phyloP scores from a whole-genome alignment of 2,113 vertebrate species.

The Sarotherodon lohbergeri region DNA sequence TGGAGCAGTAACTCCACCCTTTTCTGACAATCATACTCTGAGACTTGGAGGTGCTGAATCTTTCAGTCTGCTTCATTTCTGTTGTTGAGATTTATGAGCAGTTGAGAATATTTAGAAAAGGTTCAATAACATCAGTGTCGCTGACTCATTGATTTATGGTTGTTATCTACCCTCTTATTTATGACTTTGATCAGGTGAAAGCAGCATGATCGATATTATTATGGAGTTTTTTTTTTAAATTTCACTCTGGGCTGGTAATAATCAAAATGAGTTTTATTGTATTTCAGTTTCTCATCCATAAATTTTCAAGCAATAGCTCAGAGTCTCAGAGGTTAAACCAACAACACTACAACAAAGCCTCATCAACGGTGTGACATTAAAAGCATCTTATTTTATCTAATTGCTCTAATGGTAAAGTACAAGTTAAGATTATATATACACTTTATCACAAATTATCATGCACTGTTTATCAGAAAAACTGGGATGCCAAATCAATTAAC shows the following conservation, averaged over 20 bases:
- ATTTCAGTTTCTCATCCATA: background rate
- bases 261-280: background rate
- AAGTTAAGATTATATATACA: background rate
- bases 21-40: accelerated
- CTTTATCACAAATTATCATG: background rate
- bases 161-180: background rate
- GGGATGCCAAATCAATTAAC: background rate
- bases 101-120: background rate
- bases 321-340: background rate
- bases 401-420: background rate
- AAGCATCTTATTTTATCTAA: background rate
- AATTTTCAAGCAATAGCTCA: background rate
- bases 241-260: background rate
- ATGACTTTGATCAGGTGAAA: background rate
- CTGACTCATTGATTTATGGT: background rate
- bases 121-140: background rate
- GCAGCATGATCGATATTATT: background rate
- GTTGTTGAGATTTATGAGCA: background rate
- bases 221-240: background rate
- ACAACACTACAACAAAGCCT: background rate
- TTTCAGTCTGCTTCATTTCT: background rate
- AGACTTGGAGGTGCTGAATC: background rate
- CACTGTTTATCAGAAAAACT: background rate
- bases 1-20: background rate
- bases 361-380: background rate